These are phyloP conservation scores for Oscheius sp. DNA, from an alignment of 2,888 invertebrate genomes.

Conservation along the genomic window DNA sequence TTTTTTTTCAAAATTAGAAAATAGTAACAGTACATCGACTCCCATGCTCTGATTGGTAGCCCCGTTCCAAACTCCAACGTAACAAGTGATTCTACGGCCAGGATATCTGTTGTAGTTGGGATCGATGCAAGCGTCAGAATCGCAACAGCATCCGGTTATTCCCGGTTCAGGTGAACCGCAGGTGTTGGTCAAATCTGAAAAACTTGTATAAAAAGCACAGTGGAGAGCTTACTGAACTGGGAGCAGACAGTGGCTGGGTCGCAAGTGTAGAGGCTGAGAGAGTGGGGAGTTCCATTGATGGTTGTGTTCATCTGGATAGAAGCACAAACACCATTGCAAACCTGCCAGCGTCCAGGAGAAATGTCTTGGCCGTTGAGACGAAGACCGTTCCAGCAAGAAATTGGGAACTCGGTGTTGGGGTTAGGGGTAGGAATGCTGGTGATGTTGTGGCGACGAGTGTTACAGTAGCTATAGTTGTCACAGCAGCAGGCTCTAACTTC, in stretches of 20 bases:
- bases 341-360: slow-evolving; percentile 34
- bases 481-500: slow-evolving; percentile 54
- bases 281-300: slow-evolving; percentile 29
- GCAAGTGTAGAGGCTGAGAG: slow-evolving; percentile 52
- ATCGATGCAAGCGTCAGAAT: slow-evolving; percentile 56
- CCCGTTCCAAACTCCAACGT: slow-evolving; percentile 48
- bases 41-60: slow-evolving; percentile 46
- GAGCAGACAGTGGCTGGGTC: slow-evolving; percentile 55
- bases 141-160: slow-evolving; percentile 57
- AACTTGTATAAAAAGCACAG: not conserved
- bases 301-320: slow-evolving; percentile 33
- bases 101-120: slow-evolving; percentile 42
- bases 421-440: slow-evolving; percentile 35
- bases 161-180: slow-evolving; percentile 48
- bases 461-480: slow-evolving; percentile 57
- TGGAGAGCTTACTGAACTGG: slow-evolving; percentile 33
- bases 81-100: slow-evolving; percentile 41
- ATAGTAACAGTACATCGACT: slow-evolving; percentile 23
- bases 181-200: slow-evolving; percentile 45
- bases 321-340: slow-evolving; percentile 38
- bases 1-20: not conserved
- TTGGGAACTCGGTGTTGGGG: slow-evolving; percentile 46
- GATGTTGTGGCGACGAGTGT: slow-evolving; percentile 33
- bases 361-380: slow-evolving; percentile 47
- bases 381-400: slow-evolving; percentile 55